phyloP scores from a whole-genome alignment of 2,113 vertebrate genomes.

The Pygoscelis antarcticus region DNA sequence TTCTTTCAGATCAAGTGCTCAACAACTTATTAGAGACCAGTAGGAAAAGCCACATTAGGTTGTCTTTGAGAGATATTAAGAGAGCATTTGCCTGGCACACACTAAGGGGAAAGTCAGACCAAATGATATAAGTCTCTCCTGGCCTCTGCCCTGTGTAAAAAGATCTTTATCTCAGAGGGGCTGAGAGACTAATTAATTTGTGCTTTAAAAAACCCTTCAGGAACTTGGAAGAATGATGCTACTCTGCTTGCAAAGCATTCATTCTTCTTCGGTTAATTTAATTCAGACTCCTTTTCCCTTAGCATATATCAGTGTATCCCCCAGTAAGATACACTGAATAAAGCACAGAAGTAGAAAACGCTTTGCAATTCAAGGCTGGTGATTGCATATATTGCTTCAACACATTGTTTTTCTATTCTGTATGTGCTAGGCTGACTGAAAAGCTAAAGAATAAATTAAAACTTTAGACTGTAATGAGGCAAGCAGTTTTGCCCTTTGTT shows the following conservation, averaged over 20 bases:
- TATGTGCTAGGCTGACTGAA: background rate
- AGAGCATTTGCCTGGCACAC: background rate
- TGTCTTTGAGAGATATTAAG: background rate
- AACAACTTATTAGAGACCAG: background rate
- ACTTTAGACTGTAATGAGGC: background rate
- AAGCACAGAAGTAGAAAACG: background rate
- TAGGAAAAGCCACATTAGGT: background rate
- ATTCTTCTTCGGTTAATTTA: background rate
- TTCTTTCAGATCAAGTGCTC: background rate
- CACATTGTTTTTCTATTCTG: background rate
- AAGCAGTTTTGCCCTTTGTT: background rate
- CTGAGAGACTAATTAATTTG: background rate
- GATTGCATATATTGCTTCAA: background rate
- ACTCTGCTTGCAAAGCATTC: background rate
- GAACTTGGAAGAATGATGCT: conserved; percentile 1
- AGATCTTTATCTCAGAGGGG: background rate
- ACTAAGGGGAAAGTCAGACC: background rate
- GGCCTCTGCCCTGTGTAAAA: background rate
- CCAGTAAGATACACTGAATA: background rate
- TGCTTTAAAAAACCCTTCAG: background rate
- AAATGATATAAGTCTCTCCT: background rate
- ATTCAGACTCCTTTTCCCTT: background rate
- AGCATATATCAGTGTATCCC: background rate
- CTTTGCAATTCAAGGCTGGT: background rate
- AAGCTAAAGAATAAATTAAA: background rate